Evolutionary conservation across 2,113 vertebrate genomes (phyloP).

Genomic region (Neolamprologus ventralis): DNA sequence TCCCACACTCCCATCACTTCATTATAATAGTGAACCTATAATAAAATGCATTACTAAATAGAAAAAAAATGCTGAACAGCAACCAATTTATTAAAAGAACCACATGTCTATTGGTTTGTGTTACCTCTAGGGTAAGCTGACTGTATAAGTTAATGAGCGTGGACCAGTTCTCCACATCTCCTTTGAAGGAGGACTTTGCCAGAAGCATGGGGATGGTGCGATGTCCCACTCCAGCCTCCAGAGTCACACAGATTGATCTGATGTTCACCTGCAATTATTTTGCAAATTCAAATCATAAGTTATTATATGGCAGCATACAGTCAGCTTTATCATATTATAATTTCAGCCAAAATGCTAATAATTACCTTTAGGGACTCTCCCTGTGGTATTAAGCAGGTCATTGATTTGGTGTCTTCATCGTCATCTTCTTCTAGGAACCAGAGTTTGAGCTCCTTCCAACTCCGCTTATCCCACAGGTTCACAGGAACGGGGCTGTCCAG

Average conservation of each 20-base stretch:
- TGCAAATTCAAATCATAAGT: not conserved
- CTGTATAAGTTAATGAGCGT: conserved; percentile 87
- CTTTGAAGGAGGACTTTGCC: conserved; percentile 86
- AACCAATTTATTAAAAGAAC: not conserved
- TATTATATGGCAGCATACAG: not conserved
- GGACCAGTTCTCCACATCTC: conserved; percentile 88
- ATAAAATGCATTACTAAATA: not conserved
- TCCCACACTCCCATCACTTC: conserved; percentile 97
- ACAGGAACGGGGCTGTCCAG: conserved; percentile 72
- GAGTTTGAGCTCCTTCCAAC: conserved; percentile 83
- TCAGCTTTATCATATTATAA: not conserved
- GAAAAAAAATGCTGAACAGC: not conserved
- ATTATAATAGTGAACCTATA: conserved; percentile 92
- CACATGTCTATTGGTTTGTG: not conserved
- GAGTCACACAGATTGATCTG: conserved; percentile 84
- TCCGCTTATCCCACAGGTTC: conserved; percentile 82
- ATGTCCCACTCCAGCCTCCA: conserved; percentile 94
- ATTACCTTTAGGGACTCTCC: conserved; percentile 81
- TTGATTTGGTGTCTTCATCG: conserved; percentile 60
- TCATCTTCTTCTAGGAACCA: conserved; percentile 93
- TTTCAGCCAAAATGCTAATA: not conserved
- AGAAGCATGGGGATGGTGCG: conserved; percentile 95
- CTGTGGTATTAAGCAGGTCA: conserved; percentile 72
- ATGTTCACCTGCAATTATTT: conserved; percentile 64
- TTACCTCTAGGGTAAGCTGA: conserved; percentile 85